A percentile compares a stretch with the other conserved stretches of the same genome.
phyloP scores from a whole-genome alignment of 2,888 invertebrate genomes.

The Sisyra terminalis region DNA sequence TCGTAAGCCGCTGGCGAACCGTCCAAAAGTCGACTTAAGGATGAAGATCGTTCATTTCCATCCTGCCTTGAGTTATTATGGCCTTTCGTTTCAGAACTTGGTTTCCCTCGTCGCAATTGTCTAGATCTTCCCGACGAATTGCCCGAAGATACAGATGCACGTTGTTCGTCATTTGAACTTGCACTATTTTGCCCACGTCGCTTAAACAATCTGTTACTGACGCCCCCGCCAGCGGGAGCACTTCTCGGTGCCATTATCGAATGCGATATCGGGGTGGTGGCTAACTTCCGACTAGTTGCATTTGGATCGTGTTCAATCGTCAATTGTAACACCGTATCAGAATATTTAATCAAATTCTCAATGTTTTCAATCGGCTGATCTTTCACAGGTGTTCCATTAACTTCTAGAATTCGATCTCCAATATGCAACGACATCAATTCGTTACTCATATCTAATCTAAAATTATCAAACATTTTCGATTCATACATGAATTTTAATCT shows the following conservation, averaged over 20 bases:
- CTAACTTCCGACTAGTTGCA: constrained; percentile 36
- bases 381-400: constrained; percentile 77
- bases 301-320: constrained; percentile 85
- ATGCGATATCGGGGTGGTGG: constrained; percentile 14
- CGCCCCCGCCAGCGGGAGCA: constrained; percentile 10
- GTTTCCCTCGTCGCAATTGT: constrained; percentile 30
- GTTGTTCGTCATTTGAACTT: neutral
- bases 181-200: constrained; percentile 33
- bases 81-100: constrained; percentile 16
- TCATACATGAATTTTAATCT: neutral
- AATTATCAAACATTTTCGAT: neutral
- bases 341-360: constrained; percentile 53
- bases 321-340: constrained; percentile 56
- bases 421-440: constrained; percentile 73
- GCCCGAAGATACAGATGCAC: neutral
- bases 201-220: constrained; percentile 26
- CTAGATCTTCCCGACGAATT: constrained; percentile 35
- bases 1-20: constrained; percentile 27
- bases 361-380: constrained; percentile 65
- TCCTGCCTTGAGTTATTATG: constrained; percentile 20
- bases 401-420: constrained; percentile 86
- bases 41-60: constrained; percentile 71
- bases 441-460: constrained; percentile 64
- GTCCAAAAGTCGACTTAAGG: constrained; percentile 69
- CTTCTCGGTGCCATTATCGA: constrained; percentile 11